Conservation (phyloP, 1,140 invertebrate species). For the Zaprionus davidi region DNA sequence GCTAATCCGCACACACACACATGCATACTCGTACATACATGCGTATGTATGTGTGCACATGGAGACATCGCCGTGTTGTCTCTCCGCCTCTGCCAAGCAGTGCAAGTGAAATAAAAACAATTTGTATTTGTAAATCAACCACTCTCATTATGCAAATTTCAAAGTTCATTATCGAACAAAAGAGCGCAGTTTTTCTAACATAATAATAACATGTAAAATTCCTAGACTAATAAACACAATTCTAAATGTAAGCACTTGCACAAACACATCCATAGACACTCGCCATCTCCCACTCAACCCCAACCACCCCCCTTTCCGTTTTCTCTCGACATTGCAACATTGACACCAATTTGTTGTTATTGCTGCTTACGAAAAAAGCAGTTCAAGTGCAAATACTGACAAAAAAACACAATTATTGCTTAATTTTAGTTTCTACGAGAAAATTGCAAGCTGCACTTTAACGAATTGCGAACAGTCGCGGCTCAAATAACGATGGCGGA, state of each 20-base stretch:
- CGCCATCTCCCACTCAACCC: conserved; percentile 6
- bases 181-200: conserved; percentile 35
- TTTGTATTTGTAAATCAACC: conserved; percentile 35
- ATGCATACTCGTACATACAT: neutral
- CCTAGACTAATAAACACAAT: conserved; percentile 50
- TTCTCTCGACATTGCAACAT: conserved; percentile 35
- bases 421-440: conserved; percentile 40
- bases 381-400: conserved; percentile 54
- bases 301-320: neutral
- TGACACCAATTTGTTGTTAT: conserved; percentile 47
- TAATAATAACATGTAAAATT: conserved; percentile 56
- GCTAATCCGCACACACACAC: conserved; percentile 43
- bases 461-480: conserved; percentile 23
- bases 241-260: conserved; percentile 46
- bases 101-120: conserved; percentile 30
- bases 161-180: conserved; percentile 53
- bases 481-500: conserved; percentile 28
- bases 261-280: conserved; percentile 9
- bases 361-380: conserved; percentile 39
- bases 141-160: conserved; percentile 54
- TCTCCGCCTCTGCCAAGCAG: conserved; percentile 39
- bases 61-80: conserved; percentile 7
- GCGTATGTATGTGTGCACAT: neutral
- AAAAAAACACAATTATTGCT: conserved; percentile 42
- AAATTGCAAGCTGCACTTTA: conserved; percentile 41